These are phyloP conservation scores for Tetragnatha montana DNA, from an alignment of 2,888 invertebrate species.

Conservation along the genomic window DNA sequence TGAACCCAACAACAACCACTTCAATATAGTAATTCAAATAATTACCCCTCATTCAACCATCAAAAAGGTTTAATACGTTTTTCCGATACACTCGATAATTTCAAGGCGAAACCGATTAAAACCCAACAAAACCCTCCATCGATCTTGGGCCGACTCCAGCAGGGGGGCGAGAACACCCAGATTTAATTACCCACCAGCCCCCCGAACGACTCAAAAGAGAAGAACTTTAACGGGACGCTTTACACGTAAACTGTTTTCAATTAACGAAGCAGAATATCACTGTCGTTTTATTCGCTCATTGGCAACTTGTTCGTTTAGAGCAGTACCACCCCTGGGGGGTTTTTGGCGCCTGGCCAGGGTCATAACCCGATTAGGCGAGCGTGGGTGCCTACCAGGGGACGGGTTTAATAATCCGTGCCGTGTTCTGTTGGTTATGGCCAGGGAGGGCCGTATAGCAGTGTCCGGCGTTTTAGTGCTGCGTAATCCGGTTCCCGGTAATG, in stretches of 20 bases:
- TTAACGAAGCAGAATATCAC: slow-evolving; percentile 1
- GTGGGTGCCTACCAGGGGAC: neutral
- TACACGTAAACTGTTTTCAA: slow-evolving; percentile 40
- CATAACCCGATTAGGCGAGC: slow-evolving; percentile 34
- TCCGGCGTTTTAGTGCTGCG: neutral
- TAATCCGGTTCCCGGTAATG: neutral
- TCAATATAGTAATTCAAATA: neutral
- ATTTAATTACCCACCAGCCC: slow-evolving; percentile 28
- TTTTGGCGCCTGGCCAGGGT: slow-evolving; percentile 42
- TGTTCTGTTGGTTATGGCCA: neutral
- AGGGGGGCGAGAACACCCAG: neutral
- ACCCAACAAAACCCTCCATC: neutral
- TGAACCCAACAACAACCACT: too few species aligned
- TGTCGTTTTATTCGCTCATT: neutral
- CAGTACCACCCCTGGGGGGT: slow-evolving; percentile 24
- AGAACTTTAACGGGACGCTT: slow-evolving; percentile 23
- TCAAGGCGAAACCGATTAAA: neutral
- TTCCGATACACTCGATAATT: neutral
- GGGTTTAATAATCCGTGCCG: neutral
- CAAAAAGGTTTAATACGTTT: neutral
- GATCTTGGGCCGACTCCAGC: neutral
- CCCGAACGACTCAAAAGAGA: neutral
- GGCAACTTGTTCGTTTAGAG: slow-evolving; percentile 21
- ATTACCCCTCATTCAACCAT: neutral
- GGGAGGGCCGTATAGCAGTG: neutral